A percentile compares a stretch with the other conserved stretches of the same genome.
These are phyloP conservation scores for Trissolcus brochymenae DNA, from an alignment of 2,888 invertebrate species.

Conservation along the genomic window DNA sequence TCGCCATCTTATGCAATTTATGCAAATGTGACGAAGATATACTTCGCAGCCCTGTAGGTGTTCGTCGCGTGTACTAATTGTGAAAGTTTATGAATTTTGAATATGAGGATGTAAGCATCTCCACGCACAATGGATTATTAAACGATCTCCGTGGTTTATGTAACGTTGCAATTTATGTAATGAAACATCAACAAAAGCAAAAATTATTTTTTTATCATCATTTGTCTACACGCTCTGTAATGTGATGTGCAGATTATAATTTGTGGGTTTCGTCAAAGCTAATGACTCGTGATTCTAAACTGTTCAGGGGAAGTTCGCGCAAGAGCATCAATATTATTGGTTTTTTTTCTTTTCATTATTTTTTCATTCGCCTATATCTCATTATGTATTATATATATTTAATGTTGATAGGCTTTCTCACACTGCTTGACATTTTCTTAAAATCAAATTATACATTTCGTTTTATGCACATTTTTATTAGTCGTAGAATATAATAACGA, in stretches of 20 bases:
- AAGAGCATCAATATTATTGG: neutral
- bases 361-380: no score
- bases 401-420: no score
- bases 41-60: conserved; percentile 13
- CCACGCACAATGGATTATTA: conserved; percentile 31
- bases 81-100: conserved; percentile 31
- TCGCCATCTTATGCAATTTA: conserved; percentile 2
- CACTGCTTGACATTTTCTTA: no score
- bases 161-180: conserved; percentile 36
- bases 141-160: conserved; percentile 26
- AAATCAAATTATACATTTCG: no score
- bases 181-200: conserved; percentile 23
- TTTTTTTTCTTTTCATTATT: neutral
- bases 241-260: neutral
- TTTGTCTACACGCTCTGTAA: conserved; percentile 2
- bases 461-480: no score
- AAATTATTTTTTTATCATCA: conserved; percentile 35
- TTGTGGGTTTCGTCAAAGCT: neutral
- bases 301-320: neutral
- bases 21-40: neutral
- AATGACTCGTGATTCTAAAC: no score
- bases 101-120: conserved; percentile 20
- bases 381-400: no score
- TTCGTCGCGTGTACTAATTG: conserved; percentile 23
- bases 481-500: no score